Evolutionary conservation across 2,888 invertebrate species (phyloP).

Genomic region (Alloscopus bannaensis): DNA sequence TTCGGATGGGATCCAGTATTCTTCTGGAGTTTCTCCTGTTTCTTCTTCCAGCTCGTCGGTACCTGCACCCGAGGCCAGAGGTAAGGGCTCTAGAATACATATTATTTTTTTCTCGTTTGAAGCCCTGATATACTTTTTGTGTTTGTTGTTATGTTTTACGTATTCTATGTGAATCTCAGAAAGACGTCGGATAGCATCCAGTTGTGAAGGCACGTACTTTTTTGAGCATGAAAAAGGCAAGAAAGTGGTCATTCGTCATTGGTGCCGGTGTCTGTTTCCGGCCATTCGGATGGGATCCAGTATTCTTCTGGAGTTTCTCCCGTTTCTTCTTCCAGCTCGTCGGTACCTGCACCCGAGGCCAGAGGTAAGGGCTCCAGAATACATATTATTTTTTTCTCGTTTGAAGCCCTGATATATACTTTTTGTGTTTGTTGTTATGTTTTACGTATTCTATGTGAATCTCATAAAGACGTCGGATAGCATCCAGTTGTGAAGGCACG

Average conservation of each 20-base stretch:
- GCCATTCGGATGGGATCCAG: conserved; percentile 39
- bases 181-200: no score
- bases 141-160: background rate
- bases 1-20: conserved; percentile 40
- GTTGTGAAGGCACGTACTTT: no score
- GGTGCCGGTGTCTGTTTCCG: conserved; percentile 53
- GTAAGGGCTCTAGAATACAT: conserved; percentile 33
- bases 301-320: conserved; percentile 37
- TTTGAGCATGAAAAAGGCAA: no score
- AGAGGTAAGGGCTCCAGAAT: conserved; percentile 63
- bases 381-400: no score
- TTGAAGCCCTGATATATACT: background rate
- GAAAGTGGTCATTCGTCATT: conserved; percentile 66
- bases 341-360: conserved; percentile 64
- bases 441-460: no score
- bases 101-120: no score
- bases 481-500: no score
- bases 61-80: conserved; percentile 65
- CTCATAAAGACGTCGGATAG: no score
- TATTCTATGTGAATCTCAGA: no score
- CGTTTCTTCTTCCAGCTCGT: conserved; percentile 18
- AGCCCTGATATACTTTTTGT: background rate
- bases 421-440: background rate
- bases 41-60: conserved; percentile 31
- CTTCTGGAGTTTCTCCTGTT: conserved; percentile 26